Percentiles rank a stretch among this genome's conserved stretches.
phyloP scores from a whole-genome alignment of 2,113 vertebrate species.

The Psephotus haematonotus region DNA sequence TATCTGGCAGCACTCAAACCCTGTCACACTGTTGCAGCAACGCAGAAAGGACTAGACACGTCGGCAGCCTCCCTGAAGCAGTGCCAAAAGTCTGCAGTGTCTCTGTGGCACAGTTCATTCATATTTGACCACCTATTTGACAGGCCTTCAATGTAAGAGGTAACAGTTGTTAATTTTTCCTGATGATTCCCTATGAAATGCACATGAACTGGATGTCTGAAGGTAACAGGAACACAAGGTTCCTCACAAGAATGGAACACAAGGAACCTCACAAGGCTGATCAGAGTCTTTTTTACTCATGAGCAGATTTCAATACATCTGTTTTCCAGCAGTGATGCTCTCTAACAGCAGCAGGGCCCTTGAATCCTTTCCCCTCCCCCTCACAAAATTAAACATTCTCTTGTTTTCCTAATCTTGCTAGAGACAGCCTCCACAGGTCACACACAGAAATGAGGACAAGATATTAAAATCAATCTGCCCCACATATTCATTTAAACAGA shows the following conservation, averaged over 20 bases:
- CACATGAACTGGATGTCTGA: neutral
- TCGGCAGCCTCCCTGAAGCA: neutral
- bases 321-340: neutral
- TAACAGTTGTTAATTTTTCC: neutral
- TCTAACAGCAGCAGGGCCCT: neutral
- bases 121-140: neutral
- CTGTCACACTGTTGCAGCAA: neutral
- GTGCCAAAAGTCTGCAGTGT: neutral
- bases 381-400: conserved; percentile 51
- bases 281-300: neutral
- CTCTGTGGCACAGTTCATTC: neutral
- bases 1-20: neutral
- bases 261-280: neutral
- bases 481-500: neutral
- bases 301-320: neutral
- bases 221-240: neutral
- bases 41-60: neutral
- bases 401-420: conserved; percentile 61
- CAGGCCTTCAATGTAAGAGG: neutral
- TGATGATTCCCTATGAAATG: neutral
- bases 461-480: conserved; percentile 59
- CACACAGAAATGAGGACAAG: neutral
- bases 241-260: too few relatives aligned
- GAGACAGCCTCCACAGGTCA: conserved; percentile 40
- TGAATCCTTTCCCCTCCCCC: conserved; percentile 7